phyloP scores from a whole-genome alignment of 64 coral and sea anemone genomes.

The Dendrophyllia cribrosa region DNA sequence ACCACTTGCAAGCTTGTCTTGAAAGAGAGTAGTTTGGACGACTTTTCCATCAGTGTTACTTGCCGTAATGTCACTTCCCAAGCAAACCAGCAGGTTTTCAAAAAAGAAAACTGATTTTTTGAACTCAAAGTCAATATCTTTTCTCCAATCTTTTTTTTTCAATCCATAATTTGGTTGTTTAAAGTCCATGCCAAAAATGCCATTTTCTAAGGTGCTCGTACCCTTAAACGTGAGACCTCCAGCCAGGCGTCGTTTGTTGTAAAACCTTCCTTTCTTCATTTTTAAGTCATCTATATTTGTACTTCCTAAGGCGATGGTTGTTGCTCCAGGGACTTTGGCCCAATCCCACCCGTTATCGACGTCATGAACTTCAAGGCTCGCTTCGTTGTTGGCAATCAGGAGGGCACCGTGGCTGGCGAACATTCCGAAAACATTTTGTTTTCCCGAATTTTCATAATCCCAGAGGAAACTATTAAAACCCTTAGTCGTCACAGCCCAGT shows the following conservation, averaged over 20 bases:
- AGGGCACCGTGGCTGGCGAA: constrained; percentile 66
- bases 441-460: constrained; percentile 52
- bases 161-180: constrained; percentile 37
- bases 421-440: constrained; percentile 63
- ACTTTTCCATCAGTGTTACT: neutral
- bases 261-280: constrained; percentile 15
- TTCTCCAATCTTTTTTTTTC: neutral
- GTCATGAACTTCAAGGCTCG: constrained; percentile 30
- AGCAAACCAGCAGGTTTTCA: constrained; percentile 60
- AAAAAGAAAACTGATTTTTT: constrained; percentile 81
- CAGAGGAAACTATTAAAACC: constrained; percentile 67
- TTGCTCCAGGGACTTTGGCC: constrained; percentile 70
- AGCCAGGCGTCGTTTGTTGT: constrained; percentile 46
- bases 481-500: constrained; percentile 68
- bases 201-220: constrained; percentile 28
- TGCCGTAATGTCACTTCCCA: constrained; percentile 59
- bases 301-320: constrained; percentile 22
- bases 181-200: constrained; percentile 71
- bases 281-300: neutral
- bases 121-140: constrained; percentile 50
- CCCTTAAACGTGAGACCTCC: constrained; percentile 61
- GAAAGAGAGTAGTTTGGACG: constrained; percentile 74
- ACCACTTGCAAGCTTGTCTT: constrained; percentile 51
- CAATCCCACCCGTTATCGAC: constrained; percentile 80
- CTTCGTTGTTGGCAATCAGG: constrained; percentile 80